Percentiles rank a stretch among this genome's conserved stretches.
phyloP scores from a whole-genome alignment of 1,140 invertebrate species.

The Sitophilus oryzae region DNA sequence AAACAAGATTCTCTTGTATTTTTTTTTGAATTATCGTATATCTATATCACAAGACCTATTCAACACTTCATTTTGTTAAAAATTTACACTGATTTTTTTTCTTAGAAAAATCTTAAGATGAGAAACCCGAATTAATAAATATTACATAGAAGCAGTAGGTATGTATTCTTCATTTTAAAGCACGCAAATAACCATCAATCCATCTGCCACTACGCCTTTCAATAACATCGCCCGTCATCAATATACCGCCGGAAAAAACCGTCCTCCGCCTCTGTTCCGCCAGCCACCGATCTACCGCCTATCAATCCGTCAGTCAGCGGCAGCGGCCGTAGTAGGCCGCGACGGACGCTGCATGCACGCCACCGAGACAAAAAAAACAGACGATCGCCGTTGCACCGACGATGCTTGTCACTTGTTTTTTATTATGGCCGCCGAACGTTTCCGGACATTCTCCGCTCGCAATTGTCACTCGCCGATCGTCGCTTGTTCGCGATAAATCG shows the following conservation, averaged over 20 bases:
- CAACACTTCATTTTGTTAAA: too few species aligned
- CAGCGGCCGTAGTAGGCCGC: constrained; percentile 25
- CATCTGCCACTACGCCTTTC: too few species aligned
- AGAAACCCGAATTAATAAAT: too few species aligned
- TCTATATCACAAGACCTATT: too few species aligned
- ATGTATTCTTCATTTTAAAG: too few species aligned
- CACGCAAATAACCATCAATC: too few species aligned
- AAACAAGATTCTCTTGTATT: too few species aligned
- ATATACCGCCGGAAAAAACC: neutral
- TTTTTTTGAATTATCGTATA: too few species aligned
- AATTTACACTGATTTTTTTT: too few species aligned
- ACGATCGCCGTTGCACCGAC: constrained; percentile 30
- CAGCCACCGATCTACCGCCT: constrained; percentile 12
- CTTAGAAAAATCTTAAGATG: too few species aligned
- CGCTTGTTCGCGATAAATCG: constrained; percentile 34
- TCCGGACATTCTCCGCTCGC: constrained; percentile 35
- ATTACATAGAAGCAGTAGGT: too few species aligned
- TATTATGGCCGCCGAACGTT: constrained; percentile 31
- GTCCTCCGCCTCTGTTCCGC: constrained; percentile 8
- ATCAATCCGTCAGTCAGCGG: constrained; percentile 35
- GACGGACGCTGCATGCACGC: constrained; percentile 9
- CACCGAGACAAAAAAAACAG: constrained; percentile 12
- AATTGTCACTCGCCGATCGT: constrained; percentile 33
- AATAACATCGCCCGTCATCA: neutral
- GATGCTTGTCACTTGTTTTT: constrained; percentile 37